Base-by-base conservation (phyloP, 2,888 invertebrate species). In the Nemoura dubitans region DNA sequence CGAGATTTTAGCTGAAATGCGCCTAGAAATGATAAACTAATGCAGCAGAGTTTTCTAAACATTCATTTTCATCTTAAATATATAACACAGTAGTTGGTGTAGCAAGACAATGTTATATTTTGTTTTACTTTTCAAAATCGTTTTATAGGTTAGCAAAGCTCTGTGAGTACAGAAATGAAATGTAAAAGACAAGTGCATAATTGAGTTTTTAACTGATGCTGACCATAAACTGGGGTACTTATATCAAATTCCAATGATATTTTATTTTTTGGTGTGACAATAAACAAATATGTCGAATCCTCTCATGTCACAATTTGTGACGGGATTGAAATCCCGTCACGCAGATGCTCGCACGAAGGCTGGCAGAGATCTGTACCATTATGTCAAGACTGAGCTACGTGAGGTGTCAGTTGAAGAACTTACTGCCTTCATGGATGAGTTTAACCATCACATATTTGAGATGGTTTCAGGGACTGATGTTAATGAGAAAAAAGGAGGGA, bases 401-500 rank as follows among this genome's bases (percentile, higher is more conserved):
- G 98, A 98, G 92, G 96, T 97, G 89, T 96, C 97, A 0, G 95
- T 96, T 87, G 98, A 98, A 90, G 98, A 98, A 90, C 94, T 98
- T 88, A 96, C 96, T 29, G 94, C 95, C 88, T 98, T 99, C 91
- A 95, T 98, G 91, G 98, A 99, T 91, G 97, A 97, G 89, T 98
- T 98, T 91, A 98, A 98, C 91, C 97, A 97, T 90, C 97, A 98
- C 90, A 98, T 99, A 89, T 97, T 97, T 91, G 97, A 98, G 91
- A 98, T 99, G 98, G 97, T 98, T 0, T 97, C 97, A 21, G 97
- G 97, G 89, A 95, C 96, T 82, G 98, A 99, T 91, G 95, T 96
- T 59, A 97, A 97, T 92, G 98, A 98, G 91, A 97, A 97, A 90
- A 98, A 98, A 92, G 98, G 98, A 87, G 98, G 98, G 86, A 98